Evolutionary conservation across 2,797 vertebrate species (phyloP).

Genomic region (Zenarchopterus dispar): DNA sequence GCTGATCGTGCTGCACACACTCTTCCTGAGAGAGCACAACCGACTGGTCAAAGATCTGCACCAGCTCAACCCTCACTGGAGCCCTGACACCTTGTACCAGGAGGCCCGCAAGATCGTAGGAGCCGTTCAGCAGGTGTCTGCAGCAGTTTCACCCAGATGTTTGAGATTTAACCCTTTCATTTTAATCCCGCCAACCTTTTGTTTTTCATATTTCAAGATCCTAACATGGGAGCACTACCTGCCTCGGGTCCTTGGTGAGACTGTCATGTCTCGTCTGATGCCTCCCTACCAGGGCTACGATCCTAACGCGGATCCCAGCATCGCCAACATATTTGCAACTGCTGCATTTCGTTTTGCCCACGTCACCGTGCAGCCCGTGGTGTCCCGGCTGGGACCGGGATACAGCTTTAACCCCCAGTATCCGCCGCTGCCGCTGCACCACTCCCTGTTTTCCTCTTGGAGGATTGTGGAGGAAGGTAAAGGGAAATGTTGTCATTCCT

Average conservation of each 20-base stretch:
- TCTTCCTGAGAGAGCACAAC: slow-evolving; percentile 86
- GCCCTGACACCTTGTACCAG: slow-evolving; percentile 82
- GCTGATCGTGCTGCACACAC: slow-evolving; percentile 82
- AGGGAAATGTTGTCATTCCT: background rate
- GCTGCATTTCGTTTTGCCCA: slow-evolving; percentile 84
- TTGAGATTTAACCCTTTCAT: too few species aligned
- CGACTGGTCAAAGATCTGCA: slow-evolving; percentile 79
- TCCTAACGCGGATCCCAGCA: slow-evolving; percentile 75
- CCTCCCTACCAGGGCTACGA: slow-evolving; percentile 74
- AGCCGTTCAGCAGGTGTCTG: slow-evolving; percentile 80
- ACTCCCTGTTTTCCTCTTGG: slow-evolving; percentile 83
- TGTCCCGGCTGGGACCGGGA: slow-evolving; percentile 76
- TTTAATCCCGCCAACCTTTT: too few species aligned
- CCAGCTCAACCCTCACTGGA: slow-evolving; percentile 82
- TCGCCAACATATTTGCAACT: slow-evolving; percentile 80
- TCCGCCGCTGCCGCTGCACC: slow-evolving; percentile 79
- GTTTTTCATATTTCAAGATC: slow-evolving; percentile 56
- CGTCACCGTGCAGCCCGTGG: slow-evolving; percentile 80
- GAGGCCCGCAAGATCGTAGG: slow-evolving; percentile 84
- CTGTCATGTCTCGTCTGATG: slow-evolving; percentile 59
- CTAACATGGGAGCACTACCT: slow-evolving; percentile 83
- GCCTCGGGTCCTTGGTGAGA: slow-evolving; percentile 77
- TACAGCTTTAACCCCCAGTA: slow-evolving; percentile 72
- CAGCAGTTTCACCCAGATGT: background rate
- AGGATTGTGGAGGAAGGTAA: slow-evolving; percentile 84